These are phyloP conservation scores for Florisuga fusca DNA, from an alignment of 2,797 vertebrate genomes.

Conservation along the genomic window DNA sequence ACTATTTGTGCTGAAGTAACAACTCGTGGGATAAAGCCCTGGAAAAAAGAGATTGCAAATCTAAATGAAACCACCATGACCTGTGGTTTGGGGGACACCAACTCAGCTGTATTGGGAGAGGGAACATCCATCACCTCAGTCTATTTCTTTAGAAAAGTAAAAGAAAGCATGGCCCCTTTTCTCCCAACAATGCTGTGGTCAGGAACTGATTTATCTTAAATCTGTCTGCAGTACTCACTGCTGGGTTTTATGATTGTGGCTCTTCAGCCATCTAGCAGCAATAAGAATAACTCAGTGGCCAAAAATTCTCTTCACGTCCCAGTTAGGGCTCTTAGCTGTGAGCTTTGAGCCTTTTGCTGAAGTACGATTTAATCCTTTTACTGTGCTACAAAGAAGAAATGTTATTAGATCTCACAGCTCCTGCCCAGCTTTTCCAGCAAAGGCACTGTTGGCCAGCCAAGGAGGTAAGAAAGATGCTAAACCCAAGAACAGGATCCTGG, in stretches of 20 bases:
- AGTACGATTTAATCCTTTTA: slow-evolving; percentile 1
- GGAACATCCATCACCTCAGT: slow-evolving; percentile 24
- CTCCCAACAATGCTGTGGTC: slow-evolving; percentile 23
- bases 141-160: not conserved
- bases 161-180: not conserved
- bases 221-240: not conserved
- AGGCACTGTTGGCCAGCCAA: not conserved
- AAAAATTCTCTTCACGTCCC: not conserved
- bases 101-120: not conserved
- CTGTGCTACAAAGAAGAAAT: not conserved
- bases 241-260: slow-evolving; percentile 18
- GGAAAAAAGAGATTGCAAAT: slow-evolving; percentile 8
- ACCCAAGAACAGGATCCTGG: not conserved
- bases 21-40: not conserved
- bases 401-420: not conserved
- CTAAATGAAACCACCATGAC: slow-evolving; percentile 37
- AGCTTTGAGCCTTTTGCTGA: not conserved
- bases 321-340: not conserved
- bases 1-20: slow-evolving; percentile 23
- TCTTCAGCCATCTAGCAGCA: slow-evolving; percentile 19
- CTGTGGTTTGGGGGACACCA: slow-evolving; percentile 1
- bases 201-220: slow-evolving; percentile 26
- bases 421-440: not conserved
- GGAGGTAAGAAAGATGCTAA: not conserved
- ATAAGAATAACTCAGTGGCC: slow-evolving; percentile 34